A percentile compares a stretch with the other conserved stretches of the same genome.
phyloP scores from a whole-genome alignment of 2,888 invertebrate species.

The Drosophila eohydei region DNA sequence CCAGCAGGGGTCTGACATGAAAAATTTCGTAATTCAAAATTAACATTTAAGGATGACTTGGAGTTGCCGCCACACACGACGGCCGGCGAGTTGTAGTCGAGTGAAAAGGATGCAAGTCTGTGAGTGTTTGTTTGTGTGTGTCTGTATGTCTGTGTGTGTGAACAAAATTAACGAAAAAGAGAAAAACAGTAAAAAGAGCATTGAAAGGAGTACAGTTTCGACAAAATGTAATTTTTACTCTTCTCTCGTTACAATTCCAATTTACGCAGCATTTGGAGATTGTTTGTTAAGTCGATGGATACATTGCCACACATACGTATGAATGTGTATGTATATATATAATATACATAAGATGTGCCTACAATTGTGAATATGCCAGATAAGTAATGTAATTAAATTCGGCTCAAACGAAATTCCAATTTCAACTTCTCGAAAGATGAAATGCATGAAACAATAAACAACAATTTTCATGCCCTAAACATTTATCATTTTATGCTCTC shows the following conservation, averaged over 20 bases:
- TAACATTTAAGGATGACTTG: slow-evolving; percentile 81
- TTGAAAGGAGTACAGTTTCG: slow-evolving; percentile 65
- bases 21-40: slow-evolving; percentile 80
- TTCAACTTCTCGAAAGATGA: too few relatives aligned
- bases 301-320: slow-evolving; percentile 2
- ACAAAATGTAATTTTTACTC: slow-evolving; percentile 63
- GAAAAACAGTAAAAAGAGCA: slow-evolving; percentile 55
- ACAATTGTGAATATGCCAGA: neutral
- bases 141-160: slow-evolving; percentile 47
- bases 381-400: slow-evolving; percentile 7
- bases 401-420: neutral
- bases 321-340: neutral
- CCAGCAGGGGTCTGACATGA: slow-evolving; percentile 65
- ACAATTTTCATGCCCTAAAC: neutral
- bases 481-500: neutral
- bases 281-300: slow-evolving; percentile 48
- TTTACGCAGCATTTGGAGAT: slow-evolving; percentile 72
- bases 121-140: slow-evolving; percentile 30
- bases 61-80: slow-evolving; percentile 62
- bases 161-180: slow-evolving; percentile 67
- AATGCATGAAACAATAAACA: neutral
- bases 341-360: neutral
- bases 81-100: slow-evolving; percentile 40
- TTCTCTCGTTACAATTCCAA: slow-evolving; percentile 46
- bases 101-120: slow-evolving; percentile 50